These are phyloP conservation scores for Drosophila teissieri DNA, from an alignment of 1,140 invertebrate genomes.

Conservation along the genomic window DNA sequence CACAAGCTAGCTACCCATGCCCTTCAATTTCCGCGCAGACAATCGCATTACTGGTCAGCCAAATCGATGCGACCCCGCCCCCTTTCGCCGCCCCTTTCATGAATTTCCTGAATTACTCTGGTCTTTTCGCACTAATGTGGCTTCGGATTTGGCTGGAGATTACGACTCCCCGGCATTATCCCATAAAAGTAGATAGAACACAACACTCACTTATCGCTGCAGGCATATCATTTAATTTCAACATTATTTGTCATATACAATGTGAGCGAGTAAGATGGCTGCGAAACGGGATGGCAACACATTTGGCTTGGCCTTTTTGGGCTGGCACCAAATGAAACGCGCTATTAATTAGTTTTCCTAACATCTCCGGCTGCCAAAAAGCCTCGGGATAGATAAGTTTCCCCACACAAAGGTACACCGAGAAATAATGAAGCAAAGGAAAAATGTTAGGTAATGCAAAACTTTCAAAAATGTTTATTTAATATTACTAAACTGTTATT, in stretches of 20 bases:
- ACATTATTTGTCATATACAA: slow-evolving; percentile 75
- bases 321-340: slow-evolving; percentile 74
- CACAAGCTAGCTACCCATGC: slow-evolving; percentile 2
- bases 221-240: slow-evolving; percentile 81
- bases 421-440: slow-evolving; percentile 2
- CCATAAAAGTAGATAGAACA: slow-evolving; percentile 42
- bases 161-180: slow-evolving; percentile 38
- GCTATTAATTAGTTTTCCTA: slow-evolving; percentile 80
- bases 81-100: background rate
- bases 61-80: slow-evolving; percentile 25
- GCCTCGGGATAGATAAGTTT: slow-evolving; percentile 64
- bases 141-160: slow-evolving; percentile 53
- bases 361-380: slow-evolving; percentile 53
- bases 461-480: too few relatives aligned
- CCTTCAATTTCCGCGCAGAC: background rate
- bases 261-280: background rate
- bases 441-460: too few relatives aligned
- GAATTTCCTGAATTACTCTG: slow-evolving; percentile 23
- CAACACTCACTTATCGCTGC: slow-evolving; percentile 64
- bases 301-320: slow-evolving; percentile 39
- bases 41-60: slow-evolving; percentile 52
- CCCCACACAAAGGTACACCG: slow-evolving; percentile 38
- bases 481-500: too few relatives aligned
- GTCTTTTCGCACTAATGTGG: slow-evolving; percentile 60
- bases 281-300: background rate